These are phyloP conservation scores for Drosophila kanapiae DNA, from an alignment of 1,140 invertebrate genomes.

Conservation along the genomic window DNA sequence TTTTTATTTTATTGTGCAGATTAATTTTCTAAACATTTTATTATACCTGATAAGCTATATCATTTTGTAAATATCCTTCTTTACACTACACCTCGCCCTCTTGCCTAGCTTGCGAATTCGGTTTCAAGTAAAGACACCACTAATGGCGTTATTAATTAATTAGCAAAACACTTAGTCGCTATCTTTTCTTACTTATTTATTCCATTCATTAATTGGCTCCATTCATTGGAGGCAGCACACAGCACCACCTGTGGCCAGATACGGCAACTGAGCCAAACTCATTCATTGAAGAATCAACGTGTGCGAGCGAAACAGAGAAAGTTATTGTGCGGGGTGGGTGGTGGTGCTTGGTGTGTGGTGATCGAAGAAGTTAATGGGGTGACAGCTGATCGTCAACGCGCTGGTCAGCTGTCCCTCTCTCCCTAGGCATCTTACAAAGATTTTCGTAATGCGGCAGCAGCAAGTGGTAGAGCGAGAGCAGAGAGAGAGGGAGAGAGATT, in stretches of 20 bases:
- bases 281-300: not conserved
- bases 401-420: slow-evolving; percentile 39
- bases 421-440: slow-evolving; percentile 34
- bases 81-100: not conserved
- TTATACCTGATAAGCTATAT: not conserved
- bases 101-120: not conserved
- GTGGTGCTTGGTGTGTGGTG: not conserved
- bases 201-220: slow-evolving; percentile 31
- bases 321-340: not conserved
- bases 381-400: slow-evolving; percentile 69
- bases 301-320: slow-evolving; percentile 10
- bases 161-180: not conserved
- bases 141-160: not conserved
- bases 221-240: not conserved
- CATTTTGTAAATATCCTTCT: too few species aligned
- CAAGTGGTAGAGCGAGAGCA: slow-evolving; percentile 3
- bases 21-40: too few species aligned
- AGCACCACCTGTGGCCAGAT: slow-evolving; percentile 20
- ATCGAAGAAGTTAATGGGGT: slow-evolving; percentile 3
- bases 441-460: slow-evolving; percentile 47
- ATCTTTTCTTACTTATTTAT: not conserved
- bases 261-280: not conserved
- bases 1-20: too few species aligned
- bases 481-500: not conserved
- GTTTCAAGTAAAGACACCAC: too few species aligned